Evolutionary conservation across 2,113 vertebrate genomes (phyloP).

Genomic region (Corythaixoides concolor): DNA sequence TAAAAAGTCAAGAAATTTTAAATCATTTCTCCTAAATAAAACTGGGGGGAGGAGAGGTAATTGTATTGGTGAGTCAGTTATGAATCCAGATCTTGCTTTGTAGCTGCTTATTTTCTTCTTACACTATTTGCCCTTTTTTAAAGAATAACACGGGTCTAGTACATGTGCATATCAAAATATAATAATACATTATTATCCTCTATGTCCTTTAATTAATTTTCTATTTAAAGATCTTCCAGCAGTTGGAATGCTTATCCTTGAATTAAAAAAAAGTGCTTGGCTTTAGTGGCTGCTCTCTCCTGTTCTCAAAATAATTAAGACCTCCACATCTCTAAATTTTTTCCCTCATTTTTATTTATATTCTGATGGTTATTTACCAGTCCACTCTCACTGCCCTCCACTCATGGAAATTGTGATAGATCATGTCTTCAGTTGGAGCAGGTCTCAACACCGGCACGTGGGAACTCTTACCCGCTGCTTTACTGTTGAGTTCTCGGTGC

Average conservation of each 20-base stretch:
- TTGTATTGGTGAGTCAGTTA: background rate
- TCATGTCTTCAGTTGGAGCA: background rate
- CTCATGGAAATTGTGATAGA: background rate
- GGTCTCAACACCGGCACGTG: accelerated
- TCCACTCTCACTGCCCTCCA: background rate
- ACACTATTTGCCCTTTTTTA: background rate
- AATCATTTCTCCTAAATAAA: background rate
- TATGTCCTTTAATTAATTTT: background rate
- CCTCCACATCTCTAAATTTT: background rate
- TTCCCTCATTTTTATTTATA: background rate
- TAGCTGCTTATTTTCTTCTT: background rate
- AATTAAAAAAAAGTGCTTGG: background rate
- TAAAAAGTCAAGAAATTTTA: background rate
- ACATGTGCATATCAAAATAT: background rate
- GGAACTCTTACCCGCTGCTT: background rate
- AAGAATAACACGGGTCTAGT: background rate
- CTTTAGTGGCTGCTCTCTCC: background rate
- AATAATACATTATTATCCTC: background rate
- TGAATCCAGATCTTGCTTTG: background rate
- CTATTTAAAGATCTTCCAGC: background rate
- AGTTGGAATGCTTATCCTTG: background rate
- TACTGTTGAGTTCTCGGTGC: background rate
- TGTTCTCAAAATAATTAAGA: background rate
- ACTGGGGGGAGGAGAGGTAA: background rate
- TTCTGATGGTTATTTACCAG: background rate